Percentiles rank a stretch among this genome's conserved stretches.
Conservation (phyloP, 1,140 invertebrate species). For the Meloidogyne chitwoodi region DNA sequence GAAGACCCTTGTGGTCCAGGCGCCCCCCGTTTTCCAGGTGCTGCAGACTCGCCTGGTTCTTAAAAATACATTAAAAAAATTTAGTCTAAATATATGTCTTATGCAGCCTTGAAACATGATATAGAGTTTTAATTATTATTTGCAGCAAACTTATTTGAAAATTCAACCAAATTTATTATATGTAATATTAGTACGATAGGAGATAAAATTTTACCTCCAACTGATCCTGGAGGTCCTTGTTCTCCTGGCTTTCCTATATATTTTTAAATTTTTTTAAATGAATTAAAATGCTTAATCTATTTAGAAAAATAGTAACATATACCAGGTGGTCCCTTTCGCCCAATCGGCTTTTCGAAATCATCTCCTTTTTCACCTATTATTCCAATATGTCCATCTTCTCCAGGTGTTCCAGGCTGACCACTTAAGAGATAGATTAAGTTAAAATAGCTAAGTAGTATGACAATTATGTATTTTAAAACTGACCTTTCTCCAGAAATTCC, state of each 20-base stretch:
- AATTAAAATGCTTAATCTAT: not conserved
- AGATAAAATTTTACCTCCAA: not conserved
- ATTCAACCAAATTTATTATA: no score
- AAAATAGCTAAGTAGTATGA: no score
- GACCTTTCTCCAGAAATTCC: slow-evolving; percentile 16
- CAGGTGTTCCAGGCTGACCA: not conserved
- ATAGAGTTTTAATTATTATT: no score
- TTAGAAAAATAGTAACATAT: not conserved
- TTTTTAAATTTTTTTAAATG: not conserved
- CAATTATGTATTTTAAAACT: not conserved
- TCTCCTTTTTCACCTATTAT: slow-evolving; percentile 32
- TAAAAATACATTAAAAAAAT: not conserved
- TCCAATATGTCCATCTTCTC: slow-evolving; percentile 30
- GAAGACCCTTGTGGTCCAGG: slow-evolving; percentile 24
- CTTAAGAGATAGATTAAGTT: not conserved
- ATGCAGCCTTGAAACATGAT: no score
- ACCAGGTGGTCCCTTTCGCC: slow-evolving; percentile 29
- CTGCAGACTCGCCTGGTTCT: not conserved
- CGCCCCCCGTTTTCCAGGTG: slow-evolving; percentile 15
- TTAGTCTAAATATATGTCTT: no score
- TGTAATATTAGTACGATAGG: no score
- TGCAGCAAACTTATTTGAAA: no score
- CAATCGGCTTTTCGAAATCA: slow-evolving; percentile 46
- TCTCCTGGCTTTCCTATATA: not conserved
- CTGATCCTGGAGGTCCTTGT: not conserved